Base-by-base conservation (phyloP, 2,797 vertebrate genomes). In the Xyrichtys novacula region DNA sequence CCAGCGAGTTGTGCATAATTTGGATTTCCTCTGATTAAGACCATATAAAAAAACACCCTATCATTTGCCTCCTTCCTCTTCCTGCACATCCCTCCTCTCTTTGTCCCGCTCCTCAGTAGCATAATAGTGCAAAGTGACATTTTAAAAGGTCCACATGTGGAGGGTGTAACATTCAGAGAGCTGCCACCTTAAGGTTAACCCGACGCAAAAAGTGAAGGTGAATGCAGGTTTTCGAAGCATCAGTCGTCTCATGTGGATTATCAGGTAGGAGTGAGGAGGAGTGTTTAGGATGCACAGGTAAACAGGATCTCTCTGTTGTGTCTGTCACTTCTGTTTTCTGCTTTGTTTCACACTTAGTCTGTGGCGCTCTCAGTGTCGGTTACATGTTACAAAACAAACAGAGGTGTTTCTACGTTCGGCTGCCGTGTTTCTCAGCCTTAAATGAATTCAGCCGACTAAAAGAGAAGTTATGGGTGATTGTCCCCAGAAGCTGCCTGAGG, bases 131-230 rank as follows among this genome's bases (percentile, higher is more conserved):
- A 85, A 53, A 61, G 71, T 92, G 93, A 89, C 91, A 93, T 94
- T 91, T 93, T 5, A 86, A 93, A 94, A 93, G 84, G 90, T 91
- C 91, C 74, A 54, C 75, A 54, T 84, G 81, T 87, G 81, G 81
- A 89, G 84, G 32, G 14, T 80, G 76, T 94, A 91, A 93, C 92
- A 94, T 94, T 94, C 91, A 92, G 53, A 89, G 80, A 71, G 86
- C 88, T 80, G 63, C 82, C 86, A 89, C 89, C 81, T 91, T 92
- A 93, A 93, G 92, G 90, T 93, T 93, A 93, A 91, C 88, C 87
- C 87, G 63, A 16, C 25, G 58, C 28, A 75, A 86, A 90, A 86
- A 86, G 87, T 81, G 85, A 84, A 56, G 40, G 80, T 25, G 77
- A 86, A 88, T 48, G 76, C 84, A 16, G 72, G 83, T 80, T 83